These are phyloP conservation scores for Myotis lucifugus DNA, from an alignment of 2,113 vertebrate species.

Conservation along the genomic window DNA sequence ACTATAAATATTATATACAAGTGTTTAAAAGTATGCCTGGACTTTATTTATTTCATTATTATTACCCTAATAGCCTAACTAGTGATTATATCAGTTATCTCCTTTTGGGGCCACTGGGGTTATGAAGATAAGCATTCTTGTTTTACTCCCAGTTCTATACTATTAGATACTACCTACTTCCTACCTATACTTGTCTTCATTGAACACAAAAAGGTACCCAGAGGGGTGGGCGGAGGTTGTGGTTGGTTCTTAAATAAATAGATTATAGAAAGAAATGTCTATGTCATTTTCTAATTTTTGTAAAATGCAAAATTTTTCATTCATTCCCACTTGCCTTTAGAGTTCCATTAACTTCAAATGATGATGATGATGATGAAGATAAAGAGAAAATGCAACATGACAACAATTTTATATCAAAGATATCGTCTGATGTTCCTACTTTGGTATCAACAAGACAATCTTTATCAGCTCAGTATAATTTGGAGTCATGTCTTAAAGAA, in stretches of 20 bases:
- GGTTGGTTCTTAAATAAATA: constrained; percentile 18
- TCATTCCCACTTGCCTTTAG: constrained; percentile 60
- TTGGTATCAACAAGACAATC: constrained; percentile 34
- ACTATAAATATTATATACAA: background rate
- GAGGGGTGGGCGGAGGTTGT: background rate
- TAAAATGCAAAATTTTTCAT: constrained; percentile 39
- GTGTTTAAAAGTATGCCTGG: constrained; percentile 10
- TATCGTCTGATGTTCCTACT: constrained; percentile 27
- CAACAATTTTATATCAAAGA: background rate
- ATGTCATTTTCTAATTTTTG: constrained; percentile 43
- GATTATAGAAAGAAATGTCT: background rate
- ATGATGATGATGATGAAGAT: constrained; percentile 50
- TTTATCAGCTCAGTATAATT: constrained; percentile 47
- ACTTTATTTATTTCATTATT: constrained; percentile 13
- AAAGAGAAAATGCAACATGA: constrained; percentile 49
- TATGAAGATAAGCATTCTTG: background rate
- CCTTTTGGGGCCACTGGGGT: background rate
- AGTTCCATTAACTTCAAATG: constrained; percentile 66
- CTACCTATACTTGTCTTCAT: background rate
- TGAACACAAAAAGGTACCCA: background rate
- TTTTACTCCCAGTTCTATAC: background rate
- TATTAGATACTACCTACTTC: constrained; percentile 20
- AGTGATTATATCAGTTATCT: background rate
- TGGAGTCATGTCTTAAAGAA: constrained; percentile 59
- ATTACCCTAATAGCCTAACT: background rate